Conservation (phyloP, 2,888 invertebrate genomes). For the Leucophora obtusa region DNA sequence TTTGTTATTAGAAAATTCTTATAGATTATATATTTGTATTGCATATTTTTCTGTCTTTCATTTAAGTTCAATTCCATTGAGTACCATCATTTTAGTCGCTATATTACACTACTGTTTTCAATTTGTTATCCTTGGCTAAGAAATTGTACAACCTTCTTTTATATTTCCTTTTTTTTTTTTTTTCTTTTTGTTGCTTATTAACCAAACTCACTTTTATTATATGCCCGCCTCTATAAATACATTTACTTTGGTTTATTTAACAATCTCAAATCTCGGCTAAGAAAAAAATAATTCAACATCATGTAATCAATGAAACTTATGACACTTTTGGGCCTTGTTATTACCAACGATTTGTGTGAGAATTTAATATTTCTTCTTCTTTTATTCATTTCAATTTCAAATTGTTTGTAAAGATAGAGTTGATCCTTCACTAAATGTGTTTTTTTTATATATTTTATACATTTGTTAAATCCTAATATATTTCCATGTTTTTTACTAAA, state of each 20-base stretch:
- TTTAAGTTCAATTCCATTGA: not conserved
- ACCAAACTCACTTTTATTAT: conserved; percentile 10
- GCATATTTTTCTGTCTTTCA: too few relatives aligned
- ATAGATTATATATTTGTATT: too few relatives aligned
- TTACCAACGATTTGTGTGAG: conserved; percentile 21
- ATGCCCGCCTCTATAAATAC: not conserved
- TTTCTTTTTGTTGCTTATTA: not conserved
- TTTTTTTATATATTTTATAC: conserved; percentile 1
- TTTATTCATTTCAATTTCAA: conserved; percentile 11
- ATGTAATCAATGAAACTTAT: conserved; percentile 22
- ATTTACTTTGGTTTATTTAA: conserved; percentile 18
- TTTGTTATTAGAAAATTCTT: too few relatives aligned
- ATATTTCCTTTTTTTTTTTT: not conserved
- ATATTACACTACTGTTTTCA: conserved; percentile 1
- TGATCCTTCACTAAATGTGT: not conserved
- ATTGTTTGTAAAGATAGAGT: not conserved
- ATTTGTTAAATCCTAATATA: conserved; percentile 10
- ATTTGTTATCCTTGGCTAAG: not conserved
- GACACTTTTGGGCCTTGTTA: conserved; percentile 36
- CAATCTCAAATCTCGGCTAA: not conserved
- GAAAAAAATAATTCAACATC: not conserved
- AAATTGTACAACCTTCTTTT: not conserved
- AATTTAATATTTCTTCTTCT: not conserved
- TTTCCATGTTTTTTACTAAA: conserved; percentile 5
- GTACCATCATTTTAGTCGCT: conserved; percentile 1